Percentiles rank a stretch among this genome's conserved stretches.
These are phyloP conservation scores for Zosterops lateralis DNA, from an alignment of 2,113 vertebrate genomes.

Conservation along the genomic window DNA sequence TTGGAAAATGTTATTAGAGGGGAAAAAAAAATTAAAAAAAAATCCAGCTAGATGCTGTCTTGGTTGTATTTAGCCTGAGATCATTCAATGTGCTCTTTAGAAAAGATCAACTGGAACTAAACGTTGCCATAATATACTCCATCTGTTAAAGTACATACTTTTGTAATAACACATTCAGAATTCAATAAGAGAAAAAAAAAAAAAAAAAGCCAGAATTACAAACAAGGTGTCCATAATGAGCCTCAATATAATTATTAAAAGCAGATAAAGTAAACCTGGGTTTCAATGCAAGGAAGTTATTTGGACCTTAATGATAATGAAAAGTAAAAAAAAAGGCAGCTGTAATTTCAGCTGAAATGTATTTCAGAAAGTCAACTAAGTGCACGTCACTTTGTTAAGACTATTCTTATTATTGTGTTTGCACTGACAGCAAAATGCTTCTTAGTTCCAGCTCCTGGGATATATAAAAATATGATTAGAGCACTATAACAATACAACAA, in stretches of 20 bases:
- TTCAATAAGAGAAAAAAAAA: constrained; percentile 33
- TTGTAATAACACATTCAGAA: constrained; percentile 52
- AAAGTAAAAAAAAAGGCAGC: constrained; percentile 67
- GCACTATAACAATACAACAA: constrained; percentile 69
- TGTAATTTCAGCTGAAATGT: constrained; percentile 66
- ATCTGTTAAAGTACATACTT: constrained; percentile 51
- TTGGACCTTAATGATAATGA: constrained; percentile 67
- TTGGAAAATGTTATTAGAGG: background rate
- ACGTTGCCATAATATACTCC: constrained; percentile 25
- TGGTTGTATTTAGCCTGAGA: background rate
- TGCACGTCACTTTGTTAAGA: constrained; percentile 71
- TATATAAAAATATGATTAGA: constrained; percentile 71
- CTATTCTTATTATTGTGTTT: constrained; percentile 71
- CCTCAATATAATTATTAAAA: constrained; percentile 67
- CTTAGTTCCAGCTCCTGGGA: constrained; percentile 66
- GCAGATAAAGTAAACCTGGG: constrained; percentile 53
- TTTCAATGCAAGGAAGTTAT: constrained; percentile 60
- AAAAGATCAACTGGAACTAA: constrained; percentile 63
- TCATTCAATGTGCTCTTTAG: background rate
- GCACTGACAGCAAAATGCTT: constrained; percentile 67
- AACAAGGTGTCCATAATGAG: constrained; percentile 64
- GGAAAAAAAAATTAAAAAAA: background rate
- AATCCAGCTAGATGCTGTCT: background rate
- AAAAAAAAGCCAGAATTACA: constrained; percentile 42
- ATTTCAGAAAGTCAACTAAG: constrained; percentile 65